Percentiles rank a stretch among this genome's conserved stretches.
These are phyloP conservation scores for Drosophila putrida DNA, from an alignment of 2,888 invertebrate species.

Conservation along the genomic window DNA sequence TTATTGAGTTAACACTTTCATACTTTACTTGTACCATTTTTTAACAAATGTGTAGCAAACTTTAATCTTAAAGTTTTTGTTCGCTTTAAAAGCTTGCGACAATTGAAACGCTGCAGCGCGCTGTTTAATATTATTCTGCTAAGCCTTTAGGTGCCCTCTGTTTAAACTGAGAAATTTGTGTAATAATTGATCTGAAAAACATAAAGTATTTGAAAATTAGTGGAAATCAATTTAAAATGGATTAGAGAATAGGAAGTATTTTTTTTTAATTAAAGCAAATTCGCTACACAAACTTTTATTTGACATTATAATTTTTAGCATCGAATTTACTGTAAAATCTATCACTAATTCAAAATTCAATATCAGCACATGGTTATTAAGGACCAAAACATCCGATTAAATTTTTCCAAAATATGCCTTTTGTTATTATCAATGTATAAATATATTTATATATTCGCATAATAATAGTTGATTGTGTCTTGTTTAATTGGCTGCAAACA, in stretches of 20 bases:
- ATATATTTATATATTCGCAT: neutral
- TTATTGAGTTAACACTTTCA: conserved; percentile 8
- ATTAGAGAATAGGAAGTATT: neutral
- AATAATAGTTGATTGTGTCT: conserved; percentile 14
- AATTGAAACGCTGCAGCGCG: too few species aligned
- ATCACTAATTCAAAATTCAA: neutral
- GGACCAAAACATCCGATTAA: neutral
- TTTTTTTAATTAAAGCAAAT: conserved; percentile 1
- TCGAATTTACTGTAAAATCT: neutral
- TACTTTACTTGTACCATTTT: neutral
- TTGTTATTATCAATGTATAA: neutral
- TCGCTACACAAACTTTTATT: neutral
- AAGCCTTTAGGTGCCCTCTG: too few species aligned
- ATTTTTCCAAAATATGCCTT: conserved; percentile 8
- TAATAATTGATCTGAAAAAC: neutral
- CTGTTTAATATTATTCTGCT: neutral
- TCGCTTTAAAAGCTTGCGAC: neutral
- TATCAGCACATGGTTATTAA: neutral
- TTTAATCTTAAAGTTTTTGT: neutral
- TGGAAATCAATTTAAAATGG: neutral
- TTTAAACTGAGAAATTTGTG: neutral
- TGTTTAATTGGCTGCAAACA: conserved; percentile 33
- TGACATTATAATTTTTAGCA: neutral
- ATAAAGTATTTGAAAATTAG: too few species aligned
- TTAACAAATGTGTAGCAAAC: conserved; percentile 5